Conservation (phyloP, 2,888 invertebrate genomes). For the Pandemis corylana region DNA sequence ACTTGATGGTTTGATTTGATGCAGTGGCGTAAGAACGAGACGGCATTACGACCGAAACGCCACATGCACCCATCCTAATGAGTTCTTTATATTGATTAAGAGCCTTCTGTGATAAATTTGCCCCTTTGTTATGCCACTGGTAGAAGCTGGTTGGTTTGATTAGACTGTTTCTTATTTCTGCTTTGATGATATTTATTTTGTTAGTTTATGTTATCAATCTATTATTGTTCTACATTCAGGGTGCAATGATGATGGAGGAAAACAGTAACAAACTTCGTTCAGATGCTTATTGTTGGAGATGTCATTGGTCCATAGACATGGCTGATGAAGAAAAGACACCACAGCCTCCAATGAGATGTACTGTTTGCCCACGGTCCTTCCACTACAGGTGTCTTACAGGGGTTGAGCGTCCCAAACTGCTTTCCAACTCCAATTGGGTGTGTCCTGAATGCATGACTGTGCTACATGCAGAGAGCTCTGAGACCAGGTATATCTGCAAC, state of each 20-base stretch:
- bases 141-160: background rate
- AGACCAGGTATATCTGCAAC: slow-evolving; percentile 84
- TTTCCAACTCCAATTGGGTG: slow-evolving; percentile 86
- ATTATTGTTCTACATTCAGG: slow-evolving; percentile 50
- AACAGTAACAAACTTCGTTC: slow-evolving; percentile 69
- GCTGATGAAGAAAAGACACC: slow-evolving; percentile 65
- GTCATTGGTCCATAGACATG: slow-evolving; percentile 89
- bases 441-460: slow-evolving; percentile 94
- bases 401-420: slow-evolving; percentile 76
- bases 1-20: too few species aligned
- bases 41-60: too few species aligned
- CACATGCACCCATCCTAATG: too few species aligned
- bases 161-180: background rate
- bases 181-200: background rate
- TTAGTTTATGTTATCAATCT: background rate
- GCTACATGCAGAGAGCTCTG: slow-evolving; percentile 89
- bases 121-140: too few species aligned
- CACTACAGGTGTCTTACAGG: slow-evolving; percentile 90
- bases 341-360: slow-evolving; percentile 86
- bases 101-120: too few species aligned
- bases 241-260: slow-evolving; percentile 43
- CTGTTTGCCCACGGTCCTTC: slow-evolving; percentile 93
- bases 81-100: too few species aligned
- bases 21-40: too few species aligned
- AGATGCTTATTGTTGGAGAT: slow-evolving; percentile 96